Evolutionary conservation across 2,888 invertebrate genomes (phyloP).

Genomic region (Parascotia fuliginaria): DNA sequence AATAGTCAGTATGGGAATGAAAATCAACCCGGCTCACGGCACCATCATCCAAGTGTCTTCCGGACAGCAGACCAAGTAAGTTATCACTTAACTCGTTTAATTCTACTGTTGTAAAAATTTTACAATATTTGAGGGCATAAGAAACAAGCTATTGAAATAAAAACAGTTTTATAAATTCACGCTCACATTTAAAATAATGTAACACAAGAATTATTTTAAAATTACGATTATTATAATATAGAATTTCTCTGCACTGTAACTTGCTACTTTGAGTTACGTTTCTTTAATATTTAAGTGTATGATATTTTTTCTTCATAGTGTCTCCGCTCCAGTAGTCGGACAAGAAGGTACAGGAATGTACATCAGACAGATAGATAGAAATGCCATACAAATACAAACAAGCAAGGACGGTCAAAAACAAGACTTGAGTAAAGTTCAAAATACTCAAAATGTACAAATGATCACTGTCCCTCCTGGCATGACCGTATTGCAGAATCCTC

Average conservation of each 20-base stretch:
- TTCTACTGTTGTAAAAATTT: neutral
- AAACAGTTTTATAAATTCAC: no score
- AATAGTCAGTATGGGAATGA: slow-evolving; percentile 81
- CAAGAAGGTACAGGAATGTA: slow-evolving; percentile 79
- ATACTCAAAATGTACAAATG: slow-evolving; percentile 78
- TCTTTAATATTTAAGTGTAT: no score
- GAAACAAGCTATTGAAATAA: no score
- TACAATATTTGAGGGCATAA: no score
- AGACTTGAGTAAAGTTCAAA: slow-evolving; percentile 72
- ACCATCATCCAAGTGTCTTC: slow-evolving; percentile 81
- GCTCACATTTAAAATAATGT: no score
- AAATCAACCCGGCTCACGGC: slow-evolving; percentile 79
- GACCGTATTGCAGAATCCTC: slow-evolving; percentile 77
- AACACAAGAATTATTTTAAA: no score
- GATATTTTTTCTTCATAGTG: slow-evolving; percentile 51
- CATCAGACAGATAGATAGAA: slow-evolving; percentile 77
- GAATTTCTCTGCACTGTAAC: no score
- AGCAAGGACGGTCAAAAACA: slow-evolving; percentile 75
- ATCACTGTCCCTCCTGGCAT: slow-evolving; percentile 79
- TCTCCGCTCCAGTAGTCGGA: slow-evolving; percentile 64
- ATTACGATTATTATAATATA: no score
- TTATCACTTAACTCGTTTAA: neutral
- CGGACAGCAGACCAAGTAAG: slow-evolving; percentile 80
- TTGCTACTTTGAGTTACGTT: no score
- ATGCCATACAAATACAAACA: slow-evolving; percentile 74